A percentile compares a stretch with the other conserved stretches of the same genome.
Conservation (phyloP, 2,113 vertebrate species). For the Phocoena sinus region DNA sequence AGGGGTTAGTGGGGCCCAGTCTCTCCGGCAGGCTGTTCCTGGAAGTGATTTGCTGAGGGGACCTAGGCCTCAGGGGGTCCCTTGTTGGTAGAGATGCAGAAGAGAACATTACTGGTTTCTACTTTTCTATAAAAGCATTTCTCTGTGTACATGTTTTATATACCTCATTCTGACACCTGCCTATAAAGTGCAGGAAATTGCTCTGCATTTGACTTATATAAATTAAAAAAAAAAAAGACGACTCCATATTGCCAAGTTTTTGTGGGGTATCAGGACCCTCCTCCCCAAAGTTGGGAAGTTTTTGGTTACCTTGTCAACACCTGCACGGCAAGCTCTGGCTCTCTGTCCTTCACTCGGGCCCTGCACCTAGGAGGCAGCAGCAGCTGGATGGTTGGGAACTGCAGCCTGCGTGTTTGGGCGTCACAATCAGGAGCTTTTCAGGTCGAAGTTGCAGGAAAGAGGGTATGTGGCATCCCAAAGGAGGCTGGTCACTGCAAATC, state of each 20-base stretch:
- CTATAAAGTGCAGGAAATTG: conserved; percentile 39
- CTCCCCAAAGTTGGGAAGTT: background rate
- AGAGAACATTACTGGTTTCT: conserved; percentile 61
- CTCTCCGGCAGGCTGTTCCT: background rate
- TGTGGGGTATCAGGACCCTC: background rate
- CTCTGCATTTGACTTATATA: conserved; percentile 54
- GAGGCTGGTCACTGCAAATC: background rate
- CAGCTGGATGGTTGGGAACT: background rate
- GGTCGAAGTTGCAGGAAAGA: background rate
- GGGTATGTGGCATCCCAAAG: background rate
- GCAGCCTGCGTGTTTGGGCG: too few relatives aligned
- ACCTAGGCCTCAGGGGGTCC: background rate
- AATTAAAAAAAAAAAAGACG: background rate
- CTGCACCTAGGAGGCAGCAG: background rate
- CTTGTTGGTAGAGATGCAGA: conserved; percentile 19
- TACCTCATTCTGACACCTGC: conserved; percentile 73
- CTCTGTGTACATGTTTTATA: conserved; percentile 66
- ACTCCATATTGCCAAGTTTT: background rate
- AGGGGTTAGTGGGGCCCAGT: background rate
- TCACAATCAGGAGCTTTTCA: background rate
- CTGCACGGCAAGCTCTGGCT: background rate
- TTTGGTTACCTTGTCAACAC: background rate
- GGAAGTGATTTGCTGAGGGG: background rate
- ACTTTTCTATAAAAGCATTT: conserved; percentile 71
- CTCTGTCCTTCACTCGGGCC: background rate